Percentiles rank a stretch among this genome's conserved stretches.
Evolutionary conservation across 2,797 vertebrate genomes (phyloP).

Genomic region (Sebastes hubbsi): DNA sequence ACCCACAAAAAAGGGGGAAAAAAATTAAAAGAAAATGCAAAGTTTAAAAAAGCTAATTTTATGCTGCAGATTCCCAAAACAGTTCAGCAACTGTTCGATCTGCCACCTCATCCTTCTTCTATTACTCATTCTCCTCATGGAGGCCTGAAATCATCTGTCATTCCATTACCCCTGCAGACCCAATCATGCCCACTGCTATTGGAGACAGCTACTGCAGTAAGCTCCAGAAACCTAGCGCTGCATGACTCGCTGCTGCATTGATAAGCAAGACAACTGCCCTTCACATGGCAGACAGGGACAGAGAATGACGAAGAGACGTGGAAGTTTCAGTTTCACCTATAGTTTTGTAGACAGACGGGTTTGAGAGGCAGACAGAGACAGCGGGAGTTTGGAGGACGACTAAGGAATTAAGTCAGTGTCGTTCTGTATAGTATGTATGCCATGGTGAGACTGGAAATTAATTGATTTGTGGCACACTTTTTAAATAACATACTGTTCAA

Average conservation of each 20-base stretch:
- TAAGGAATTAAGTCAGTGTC: neutral
- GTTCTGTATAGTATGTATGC: neutral
- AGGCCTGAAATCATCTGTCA: conserved; percentile 54
- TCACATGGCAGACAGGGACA: conserved; percentile 25
- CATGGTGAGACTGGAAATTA: neutral
- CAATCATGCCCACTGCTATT: conserved; percentile 48
- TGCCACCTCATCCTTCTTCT: conserved; percentile 4
- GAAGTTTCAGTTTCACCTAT: neutral
- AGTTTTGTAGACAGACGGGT: conserved; percentile 10
- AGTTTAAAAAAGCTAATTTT: neutral
- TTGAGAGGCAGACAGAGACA: neutral
- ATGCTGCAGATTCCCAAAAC: conserved; percentile 18
- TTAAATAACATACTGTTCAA: neutral
- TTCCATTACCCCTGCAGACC: conserved; percentile 58
- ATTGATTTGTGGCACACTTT: too few relatives aligned
- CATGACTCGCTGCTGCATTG: conserved; percentile 33
- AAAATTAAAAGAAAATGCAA: neutral
- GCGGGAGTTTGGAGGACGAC: neutral
- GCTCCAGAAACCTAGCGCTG: conserved; percentile 34
- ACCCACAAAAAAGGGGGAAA: neutral
- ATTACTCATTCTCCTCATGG: conserved; percentile 57
- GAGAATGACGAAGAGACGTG: conserved; percentile 10
- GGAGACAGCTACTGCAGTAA: conserved; percentile 42
- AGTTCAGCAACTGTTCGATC: conserved; percentile 20
- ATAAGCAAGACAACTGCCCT: conserved; percentile 54